Evolutionary conservation across 2,888 invertebrate species (phyloP), one percentile per base, ranked within the genome.

Genomic region (Scelioninae gen. 1): DNA sequence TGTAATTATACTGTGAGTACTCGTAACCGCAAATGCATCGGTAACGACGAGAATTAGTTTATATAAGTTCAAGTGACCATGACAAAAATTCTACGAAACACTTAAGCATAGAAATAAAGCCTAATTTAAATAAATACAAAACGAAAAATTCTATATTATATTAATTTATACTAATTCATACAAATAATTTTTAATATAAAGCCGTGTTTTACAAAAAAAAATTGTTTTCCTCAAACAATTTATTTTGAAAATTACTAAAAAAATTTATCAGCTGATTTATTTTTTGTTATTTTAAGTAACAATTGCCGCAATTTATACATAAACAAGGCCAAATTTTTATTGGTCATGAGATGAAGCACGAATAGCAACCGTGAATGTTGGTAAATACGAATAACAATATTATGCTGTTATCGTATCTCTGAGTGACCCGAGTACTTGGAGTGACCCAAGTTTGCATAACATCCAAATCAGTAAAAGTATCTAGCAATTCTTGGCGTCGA

Each of bases 401-500:
- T 71, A 71, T 68, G 60, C 53, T 63, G 82, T 88, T 89, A 90
- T 89, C 89, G 86, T 87, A 87, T 87, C 86, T 87, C 71, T 69
- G 86, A 85, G 86, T 87, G 88, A 89, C 87, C 79, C 72, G 66
- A 72, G 72, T 66, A 87, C 85, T 87, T 79, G 53, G 76, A 77
- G 80, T 86, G 85, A 87, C 87, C 87, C 77, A 75, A 31, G 75
- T 65, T 85, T 85, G 78, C 82, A 80, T 84, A 84, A 84, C 62
- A 51, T 76, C 56, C 58, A 82, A 82, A 84, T 78, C 55, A 75
- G 78, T 78, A 74, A 78, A 78, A 84, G 66, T 78, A 75, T 78
- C 83, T 78, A 82, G 78, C 53, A 56, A 38, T 29, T 45, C 75
- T 71, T 84, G 84, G 82, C 84, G 75, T 75, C 82, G 56, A 82